Base-by-base conservation (phyloP, 2,888 invertebrate genomes). In the Caenorhabditis japonica region DNA sequence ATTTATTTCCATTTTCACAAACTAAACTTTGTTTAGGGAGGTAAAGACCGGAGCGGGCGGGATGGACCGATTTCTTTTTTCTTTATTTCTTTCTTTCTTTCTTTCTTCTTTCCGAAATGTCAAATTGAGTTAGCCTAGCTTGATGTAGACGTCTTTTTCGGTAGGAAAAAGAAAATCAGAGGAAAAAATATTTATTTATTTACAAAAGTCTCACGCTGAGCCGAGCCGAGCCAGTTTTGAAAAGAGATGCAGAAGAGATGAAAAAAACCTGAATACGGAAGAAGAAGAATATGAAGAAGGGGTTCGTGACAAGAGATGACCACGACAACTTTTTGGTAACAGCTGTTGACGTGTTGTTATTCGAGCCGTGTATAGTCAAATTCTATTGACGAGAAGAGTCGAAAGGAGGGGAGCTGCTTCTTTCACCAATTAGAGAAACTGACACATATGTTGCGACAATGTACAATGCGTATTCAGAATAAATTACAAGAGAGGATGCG, bases 391-490 rank as follows among this genome's bases (percentile, higher is more conserved):
- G 56, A 39, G 27, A 38, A 21, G 38, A 13, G 34, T 34, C 13
- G 46, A 25, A 46, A 56, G 12, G n/a, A 61, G 36, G 71, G n/a
- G 30, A 72, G 72, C 58, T 53, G 71, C 64, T 64, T 30, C 30
- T 30, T 30, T 72, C 72, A 64, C 53, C 72, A 72, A 72, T 72
- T 72, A 72, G 72, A 64, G 64, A 64, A 64, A 60, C 70, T 56
- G 59, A 59, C 72, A 72, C 72, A 72, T 72, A 72, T 72, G 72
- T 72, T 72, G 64, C 64, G 41, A 72, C 53, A 64, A 72, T 72
- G 56, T 71, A 68, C 68, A 68, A 68, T 68, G 43, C 52, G 46
- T 43, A 44, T n/a, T 36, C 39, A 30, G 70, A 70, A 70, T 70
- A 61, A 70, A 70, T 61, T 70, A 70, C 70, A 70, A 60, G 47